Percentiles rank a stretch among this genome's conserved stretches.
Conservation (phyloP, 2,797 vertebrate genomes). For the Myiotriccus ornatus region DNA sequence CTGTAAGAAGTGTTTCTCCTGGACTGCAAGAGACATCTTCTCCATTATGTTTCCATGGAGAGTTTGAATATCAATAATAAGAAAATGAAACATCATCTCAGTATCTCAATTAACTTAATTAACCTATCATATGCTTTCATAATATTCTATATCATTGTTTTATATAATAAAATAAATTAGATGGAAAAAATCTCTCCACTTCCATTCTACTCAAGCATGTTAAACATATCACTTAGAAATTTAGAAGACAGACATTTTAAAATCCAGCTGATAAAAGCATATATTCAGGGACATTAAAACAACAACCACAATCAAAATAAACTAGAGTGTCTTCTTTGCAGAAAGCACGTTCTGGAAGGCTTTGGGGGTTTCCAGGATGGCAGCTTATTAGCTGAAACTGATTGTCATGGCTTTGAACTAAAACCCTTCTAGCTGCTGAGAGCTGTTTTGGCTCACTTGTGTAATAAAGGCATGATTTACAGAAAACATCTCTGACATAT, state of each 20-base stretch:
- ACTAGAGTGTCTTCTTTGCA: neutral
- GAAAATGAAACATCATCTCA: neutral
- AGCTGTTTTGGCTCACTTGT: neutral
- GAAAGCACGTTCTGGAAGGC: neutral
- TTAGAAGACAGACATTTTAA: neutral
- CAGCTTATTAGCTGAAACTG: conserved; percentile 39
- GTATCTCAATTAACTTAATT: neutral
- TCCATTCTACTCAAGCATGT: neutral
- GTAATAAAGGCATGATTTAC: neutral
- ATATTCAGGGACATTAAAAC: neutral
- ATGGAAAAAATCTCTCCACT: neutral
- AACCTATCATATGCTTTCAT: neutral
- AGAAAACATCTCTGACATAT: conserved; percentile 21
- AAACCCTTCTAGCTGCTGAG: neutral
- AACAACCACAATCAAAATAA: neutral
- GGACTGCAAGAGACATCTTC: neutral
- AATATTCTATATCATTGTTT: neutral
- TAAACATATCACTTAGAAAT: neutral
- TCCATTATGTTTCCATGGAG: neutral
- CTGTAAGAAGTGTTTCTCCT: neutral
- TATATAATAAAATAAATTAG: neutral
- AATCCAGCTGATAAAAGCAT: neutral
- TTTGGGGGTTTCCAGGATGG: neutral
- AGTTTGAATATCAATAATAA: neutral
- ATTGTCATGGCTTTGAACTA: conserved; percentile 16